phyloP scores from a whole-genome alignment of 2,797 vertebrate genomes.

The Lates japonicus region DNA sequence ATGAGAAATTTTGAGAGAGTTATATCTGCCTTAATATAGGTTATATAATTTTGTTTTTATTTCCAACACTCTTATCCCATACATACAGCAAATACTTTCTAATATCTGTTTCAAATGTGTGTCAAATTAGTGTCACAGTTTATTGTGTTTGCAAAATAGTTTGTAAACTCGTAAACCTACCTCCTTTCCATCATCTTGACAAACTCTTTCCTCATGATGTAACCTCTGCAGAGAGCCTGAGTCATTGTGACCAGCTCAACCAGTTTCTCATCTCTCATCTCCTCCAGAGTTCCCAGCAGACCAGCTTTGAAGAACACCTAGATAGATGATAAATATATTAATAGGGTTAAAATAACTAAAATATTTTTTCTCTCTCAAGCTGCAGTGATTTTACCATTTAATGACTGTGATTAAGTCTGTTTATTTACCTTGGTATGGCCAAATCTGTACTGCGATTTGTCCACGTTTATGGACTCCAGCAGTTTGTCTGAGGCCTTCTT shows the following conservation, averaged over 20 bases:
- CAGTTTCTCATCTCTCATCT: constrained; percentile 92
- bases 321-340: neutral
- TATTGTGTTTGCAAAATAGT: neutral
- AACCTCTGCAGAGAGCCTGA: constrained; percentile 89
- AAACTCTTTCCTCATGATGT: constrained; percentile 88
- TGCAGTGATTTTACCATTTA: neutral
- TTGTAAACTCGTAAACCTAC: constrained; percentile 66
- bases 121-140: neutral
- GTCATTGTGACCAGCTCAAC: constrained; percentile 88
- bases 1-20: too few species aligned
- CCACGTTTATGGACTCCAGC: constrained; percentile 88
- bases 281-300: constrained; percentile 88
- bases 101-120: too few species aligned
- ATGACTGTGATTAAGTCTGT: neutral
- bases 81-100: too few species aligned
- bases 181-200: constrained; percentile 89
- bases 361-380: neutral
- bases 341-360: neutral
- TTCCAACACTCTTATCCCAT: too few species aligned
- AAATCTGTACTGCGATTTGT: constrained; percentile 91
- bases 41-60: too few species aligned
- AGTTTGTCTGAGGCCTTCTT: constrained; percentile 95
- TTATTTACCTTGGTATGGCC: constrained; percentile 90
- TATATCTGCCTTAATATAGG: too few species aligned
- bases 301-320: constrained; percentile 93